Percentiles rank a stretch among this genome's conserved stretches.
These are phyloP conservation scores for Tiliqua scincoides DNA, from an alignment of 2,113 vertebrate genomes.

Conservation along the genomic window DNA sequence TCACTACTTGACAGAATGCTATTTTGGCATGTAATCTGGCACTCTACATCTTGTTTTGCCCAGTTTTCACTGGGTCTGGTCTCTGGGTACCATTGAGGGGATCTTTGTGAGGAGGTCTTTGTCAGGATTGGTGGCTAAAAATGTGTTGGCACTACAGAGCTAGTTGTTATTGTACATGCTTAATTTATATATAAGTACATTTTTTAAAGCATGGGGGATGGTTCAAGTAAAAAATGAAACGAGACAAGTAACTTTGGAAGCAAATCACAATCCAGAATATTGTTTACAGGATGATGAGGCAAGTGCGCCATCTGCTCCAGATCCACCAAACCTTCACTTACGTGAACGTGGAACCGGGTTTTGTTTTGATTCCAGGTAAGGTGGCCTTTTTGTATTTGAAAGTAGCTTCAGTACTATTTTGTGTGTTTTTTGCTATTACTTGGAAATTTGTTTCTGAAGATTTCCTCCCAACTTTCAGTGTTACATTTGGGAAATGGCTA, in stretches of 20 bases:
- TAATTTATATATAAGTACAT: not conserved
- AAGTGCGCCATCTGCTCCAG: constrained; percentile 69
- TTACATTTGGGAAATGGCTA: not conserved
- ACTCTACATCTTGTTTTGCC: accelerated
- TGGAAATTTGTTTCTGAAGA: not conserved
- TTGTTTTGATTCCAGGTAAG: constrained; percentile 96
- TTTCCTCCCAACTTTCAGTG: not conserved
- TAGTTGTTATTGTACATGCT: not conserved
- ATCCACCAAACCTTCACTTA: constrained; percentile 79
- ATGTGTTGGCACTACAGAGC: not conserved
- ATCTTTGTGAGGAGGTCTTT: not conserved
- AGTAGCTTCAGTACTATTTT: too few relatives aligned
- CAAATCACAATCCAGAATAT: constrained; percentile 8
- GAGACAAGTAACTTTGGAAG: not conserved
- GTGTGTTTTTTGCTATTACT: too few relatives aligned
- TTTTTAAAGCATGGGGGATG: not conserved
- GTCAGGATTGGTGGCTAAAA: not conserved
- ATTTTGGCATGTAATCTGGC: not conserved
- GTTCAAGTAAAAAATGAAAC: not conserved
- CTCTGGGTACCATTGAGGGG: not conserved
- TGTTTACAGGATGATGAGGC: constrained; percentile 75
- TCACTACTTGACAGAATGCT: constrained; percentile 8
- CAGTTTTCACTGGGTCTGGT: not conserved
- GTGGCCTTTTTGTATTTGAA: not conserved
- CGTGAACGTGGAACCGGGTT: constrained; percentile 87